Evolutionary conservation across 2,113 vertebrate genomes (phyloP), one percentile per base, ranked within the genome.

Genomic region (Cololabis saira): DNA sequence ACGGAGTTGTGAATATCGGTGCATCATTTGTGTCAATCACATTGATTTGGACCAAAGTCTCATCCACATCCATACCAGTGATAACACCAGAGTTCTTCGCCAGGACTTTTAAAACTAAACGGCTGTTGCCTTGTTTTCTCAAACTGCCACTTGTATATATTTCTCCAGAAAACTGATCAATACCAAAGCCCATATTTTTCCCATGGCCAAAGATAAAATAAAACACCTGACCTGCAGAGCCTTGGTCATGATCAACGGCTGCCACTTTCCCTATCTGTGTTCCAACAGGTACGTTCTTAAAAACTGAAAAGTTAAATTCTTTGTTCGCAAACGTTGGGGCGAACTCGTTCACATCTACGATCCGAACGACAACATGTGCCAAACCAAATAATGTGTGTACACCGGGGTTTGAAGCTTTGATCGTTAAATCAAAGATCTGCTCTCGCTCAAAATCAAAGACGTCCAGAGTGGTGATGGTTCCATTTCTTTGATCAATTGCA

Each of bases 81-180:
- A 93, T 90, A 48, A 87, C 67, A 14, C 93, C 93, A 56, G 62
- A 52, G 64, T 94, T 94, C 71, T 92, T 94, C 13, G 91, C 92
- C 51, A 94, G 61, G 64, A 92, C 74, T 30, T 77, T 90, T 13
- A 94, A 76, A 60, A 74, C 62, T 14, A 74, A 10, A 0, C 82
- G 50, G 63, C 68, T 88, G 50, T 88, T 85, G 8, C 83, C 78
- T 14, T 74, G 78, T 40, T 85, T 89, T 61, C 81, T 91, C 74
- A 92, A 77, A 82, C 84, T 85, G 52, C 43, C 58, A 3, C 76
- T 78, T 30, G 88, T 90, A 51, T 83, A 87, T 60, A 94, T 84
- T 54, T 89, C 89, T 42, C 93, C 93, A 48, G 83, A 88, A 14
- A 51, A 42, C 57, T 63, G 13, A 17, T 87, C 55, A 17, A 93